Evolutionary conservation across 1,140 invertebrate genomes (phyloP).

Genomic region (Doryteuthis pealeii): DNA sequence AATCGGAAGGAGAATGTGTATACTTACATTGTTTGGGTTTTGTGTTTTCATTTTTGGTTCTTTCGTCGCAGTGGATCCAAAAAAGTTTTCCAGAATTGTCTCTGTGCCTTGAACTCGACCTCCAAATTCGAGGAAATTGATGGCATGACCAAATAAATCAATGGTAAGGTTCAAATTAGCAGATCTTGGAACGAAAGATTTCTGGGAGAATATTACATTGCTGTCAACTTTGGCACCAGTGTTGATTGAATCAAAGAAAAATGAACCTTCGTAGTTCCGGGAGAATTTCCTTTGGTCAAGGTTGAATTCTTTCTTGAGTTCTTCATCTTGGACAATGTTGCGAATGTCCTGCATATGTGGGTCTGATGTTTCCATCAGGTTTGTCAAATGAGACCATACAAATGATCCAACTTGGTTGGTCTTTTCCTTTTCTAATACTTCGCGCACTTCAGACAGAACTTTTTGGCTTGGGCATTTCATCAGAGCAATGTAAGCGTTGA

Average conservation of each 20-base stretch:
- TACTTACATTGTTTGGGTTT: too few species aligned
- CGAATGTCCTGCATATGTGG: slow-evolving; percentile 81
- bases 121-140: slow-evolving; percentile 84
- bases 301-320: slow-evolving; percentile 74
- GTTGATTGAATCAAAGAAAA: slow-evolving; percentile 47
- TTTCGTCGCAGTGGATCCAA: too few species aligned
- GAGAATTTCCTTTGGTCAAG: slow-evolving; percentile 84
- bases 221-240: slow-evolving; percentile 41
- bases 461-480: slow-evolving; percentile 85
- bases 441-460: slow-evolving; percentile 73
- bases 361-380: slow-evolving; percentile 79
- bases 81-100: slow-evolving; percentile 68
- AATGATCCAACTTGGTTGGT: slow-evolving; percentile 95
- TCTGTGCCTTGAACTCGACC: slow-evolving; percentile 85
- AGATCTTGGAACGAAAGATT: slow-evolving; percentile 83
- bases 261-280: slow-evolving; percentile 72
- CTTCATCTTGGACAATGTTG: slow-evolving; percentile 74
- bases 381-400: slow-evolving; percentile 88
- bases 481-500: slow-evolving; percentile 82
- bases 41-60: too few species aligned
- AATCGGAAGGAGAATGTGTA: too few species aligned
- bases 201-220: slow-evolving; percentile 80
- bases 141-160: slow-evolving; percentile 80
- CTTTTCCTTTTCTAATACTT: slow-evolving; percentile 71
- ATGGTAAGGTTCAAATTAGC: slow-evolving; percentile 78